Conservation (phyloP, 2,888 invertebrate genomes). For the Mechanitis mazaeus region DNA sequence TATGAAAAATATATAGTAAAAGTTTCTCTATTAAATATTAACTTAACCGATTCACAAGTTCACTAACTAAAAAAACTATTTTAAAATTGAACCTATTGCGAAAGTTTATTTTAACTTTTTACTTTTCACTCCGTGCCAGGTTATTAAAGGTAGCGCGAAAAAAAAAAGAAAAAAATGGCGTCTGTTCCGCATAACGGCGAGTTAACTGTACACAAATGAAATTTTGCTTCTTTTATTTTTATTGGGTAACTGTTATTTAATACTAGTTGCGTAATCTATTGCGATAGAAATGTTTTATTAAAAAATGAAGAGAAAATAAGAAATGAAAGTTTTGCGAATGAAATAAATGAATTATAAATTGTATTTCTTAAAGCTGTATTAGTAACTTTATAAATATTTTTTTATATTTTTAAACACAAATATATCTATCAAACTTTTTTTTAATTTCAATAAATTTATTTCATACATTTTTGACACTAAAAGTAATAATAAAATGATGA, state of each 20-base stretch:
- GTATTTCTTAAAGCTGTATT: too few relatives aligned
- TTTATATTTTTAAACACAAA: not conserved
- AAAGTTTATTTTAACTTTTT: conserved; percentile 27
- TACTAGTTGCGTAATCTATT: conserved; percentile 13
- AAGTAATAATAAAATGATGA: conserved; percentile 21
- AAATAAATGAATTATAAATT: too few relatives aligned
- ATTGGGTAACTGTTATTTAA: conserved; percentile 42
- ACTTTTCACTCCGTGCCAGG: conserved; percentile 23
- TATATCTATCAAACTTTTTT: not conserved
- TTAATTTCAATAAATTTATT: too few relatives aligned
- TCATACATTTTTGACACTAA: too few relatives aligned
- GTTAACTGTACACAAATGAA: conserved; percentile 24
- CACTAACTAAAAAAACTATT: too few relatives aligned
- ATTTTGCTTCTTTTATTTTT: conserved; percentile 34
- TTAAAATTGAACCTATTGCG: conserved; percentile 20
- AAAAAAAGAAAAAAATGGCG: conserved; percentile 26
- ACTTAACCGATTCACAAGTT: too few relatives aligned
- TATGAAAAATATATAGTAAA: too few relatives aligned
- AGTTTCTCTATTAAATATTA: too few relatives aligned
- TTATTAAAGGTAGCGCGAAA: conserved; percentile 24
- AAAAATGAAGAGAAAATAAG: not conserved
- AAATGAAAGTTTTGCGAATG: too few relatives aligned
- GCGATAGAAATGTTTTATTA: not conserved
- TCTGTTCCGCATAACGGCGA: conserved; percentile 35
- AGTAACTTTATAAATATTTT: too few relatives aligned